Evolutionary conservation across 2,113 vertebrate species (phyloP).

Genomic region (Tetrax tetrax): DNA sequence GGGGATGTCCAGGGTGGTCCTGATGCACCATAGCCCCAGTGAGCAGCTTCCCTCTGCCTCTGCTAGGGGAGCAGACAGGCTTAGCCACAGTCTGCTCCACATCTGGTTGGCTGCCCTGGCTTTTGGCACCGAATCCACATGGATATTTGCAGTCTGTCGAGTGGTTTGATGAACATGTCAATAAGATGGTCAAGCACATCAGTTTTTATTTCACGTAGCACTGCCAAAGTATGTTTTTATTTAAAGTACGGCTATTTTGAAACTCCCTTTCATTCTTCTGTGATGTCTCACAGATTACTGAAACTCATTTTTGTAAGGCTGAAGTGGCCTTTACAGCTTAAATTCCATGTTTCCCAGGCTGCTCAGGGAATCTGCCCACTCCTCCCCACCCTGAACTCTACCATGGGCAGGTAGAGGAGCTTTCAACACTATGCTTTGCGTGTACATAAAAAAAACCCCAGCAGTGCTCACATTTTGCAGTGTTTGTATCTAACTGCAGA

Average conservation of each 20-base stretch:
- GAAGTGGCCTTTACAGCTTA: not conserved
- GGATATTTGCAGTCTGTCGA: constrained; percentile 14
- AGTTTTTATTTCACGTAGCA: not conserved
- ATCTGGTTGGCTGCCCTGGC: constrained; percentile 12
- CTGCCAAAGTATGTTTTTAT: constrained; percentile 52
- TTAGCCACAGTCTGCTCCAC: not conserved
- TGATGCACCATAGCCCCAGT: not conserved
- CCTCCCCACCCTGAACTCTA: not conserved
- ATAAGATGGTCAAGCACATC: constrained; percentile 7
- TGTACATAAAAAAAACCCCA: not conserved
- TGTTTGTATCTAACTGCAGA: not conserved
- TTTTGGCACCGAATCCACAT: not conserved
- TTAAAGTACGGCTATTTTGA: constrained; percentile 45
- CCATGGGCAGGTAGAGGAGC: not conserved
- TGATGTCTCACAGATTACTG: constrained; percentile 20
- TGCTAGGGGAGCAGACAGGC: not conserved
- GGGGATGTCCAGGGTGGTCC: not conserved
- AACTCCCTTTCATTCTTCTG: not conserved
- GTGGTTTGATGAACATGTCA: constrained; percentile 44
- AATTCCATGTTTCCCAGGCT: not conserved
- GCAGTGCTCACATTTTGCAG: not conserved
- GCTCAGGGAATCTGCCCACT: not conserved
- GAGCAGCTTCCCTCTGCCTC: not conserved
- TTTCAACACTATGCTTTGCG: not conserved
- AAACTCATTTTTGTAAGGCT: not conserved